Conservation (phyloP, 1,140 invertebrate genomes). For the Adelges cooleyi region DNA sequence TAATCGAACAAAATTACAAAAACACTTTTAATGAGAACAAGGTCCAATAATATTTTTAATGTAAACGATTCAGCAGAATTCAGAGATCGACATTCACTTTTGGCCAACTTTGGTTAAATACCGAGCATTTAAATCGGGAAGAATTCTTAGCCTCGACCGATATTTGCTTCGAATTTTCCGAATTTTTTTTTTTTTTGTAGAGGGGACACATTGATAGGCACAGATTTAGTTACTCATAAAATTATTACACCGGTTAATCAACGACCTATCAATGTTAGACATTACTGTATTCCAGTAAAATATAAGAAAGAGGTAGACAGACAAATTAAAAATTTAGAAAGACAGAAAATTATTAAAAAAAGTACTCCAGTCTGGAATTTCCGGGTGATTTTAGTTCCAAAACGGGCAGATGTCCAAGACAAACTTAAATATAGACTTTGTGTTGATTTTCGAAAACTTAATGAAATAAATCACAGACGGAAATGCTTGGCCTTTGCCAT, state of each 20-base stretch:
- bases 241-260: constrained; percentile 31
- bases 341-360: constrained; percentile 14
- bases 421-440: constrained; percentile 32
- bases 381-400: constrained; percentile 31
- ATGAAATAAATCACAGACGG: no score
- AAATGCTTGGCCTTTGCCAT: constrained; percentile 32
- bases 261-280: constrained; percentile 33
- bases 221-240: constrained; percentile 35
- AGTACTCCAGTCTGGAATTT: constrained; percentile 27
- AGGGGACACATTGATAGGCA: constrained; percentile 30
- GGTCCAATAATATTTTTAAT: no score
- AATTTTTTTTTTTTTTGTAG: no score
- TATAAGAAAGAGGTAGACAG: constrained; percentile 36
- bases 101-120: no score
- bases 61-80: no score
- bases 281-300: constrained; percentile 36
- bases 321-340: constrained; percentile 34
- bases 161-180: no score
- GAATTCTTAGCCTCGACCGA: no score
- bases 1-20: no score
- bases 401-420: constrained; percentile 31
- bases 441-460: constrained; percentile 38
- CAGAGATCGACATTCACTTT: no score
- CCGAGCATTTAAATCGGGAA: no score
- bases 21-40: no score